Evolutionary conservation across 2,113 vertebrate species (phyloP), one percentile per base, ranked within the genome.

Genomic region (Phoenicopterus ruber): DNA sequence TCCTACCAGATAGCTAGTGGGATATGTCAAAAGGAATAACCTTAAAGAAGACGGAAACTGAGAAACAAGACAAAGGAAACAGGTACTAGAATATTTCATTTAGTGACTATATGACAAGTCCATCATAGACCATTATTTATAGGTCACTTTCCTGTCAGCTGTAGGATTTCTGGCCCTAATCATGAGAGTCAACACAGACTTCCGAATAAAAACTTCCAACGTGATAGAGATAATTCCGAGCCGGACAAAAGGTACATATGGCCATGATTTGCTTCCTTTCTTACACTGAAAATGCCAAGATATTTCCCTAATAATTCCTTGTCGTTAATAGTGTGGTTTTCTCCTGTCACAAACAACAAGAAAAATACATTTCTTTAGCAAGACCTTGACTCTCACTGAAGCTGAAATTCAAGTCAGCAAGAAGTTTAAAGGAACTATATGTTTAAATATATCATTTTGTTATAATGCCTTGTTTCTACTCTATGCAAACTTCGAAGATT

Each of bases 81-180:
- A 66, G 91, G 94, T 96, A 97, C 95, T 97, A 98, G 96, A 97
- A 90, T 98, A 98, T 97, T 97, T 98, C 95, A 94, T 96, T 98
- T 97, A 98, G 97, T 97, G 88, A 97, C 96, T 98, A 46, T 86
- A 95, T 97, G 97, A 97, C 97, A 97, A 97, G 97, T 97, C 93
- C 96, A 97, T 98, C 97, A 78, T 16, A 80, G 92, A 91, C 90
- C 96, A 97, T 98, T 98, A 98, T 98, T 98, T 98, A 98, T 96
- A 97, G 97, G 96, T 97, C 97, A 97, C 95, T 97, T 98, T 98
- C 97, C 98, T 98, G 98, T 98, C 97, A 98, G 97, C 96, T 98
- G 94, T 97, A 97, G 95, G 90, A 97, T 97, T 96, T 96, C 96
- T 97, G 96, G 96, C 95, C 94, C 95, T 97, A 98, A 98, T 98